Percentiles rank a stretch among this genome's conserved stretches.
Evolutionary conservation across 2,113 vertebrate species (phyloP).

Genomic region (Neotragus moschatus): DNA sequence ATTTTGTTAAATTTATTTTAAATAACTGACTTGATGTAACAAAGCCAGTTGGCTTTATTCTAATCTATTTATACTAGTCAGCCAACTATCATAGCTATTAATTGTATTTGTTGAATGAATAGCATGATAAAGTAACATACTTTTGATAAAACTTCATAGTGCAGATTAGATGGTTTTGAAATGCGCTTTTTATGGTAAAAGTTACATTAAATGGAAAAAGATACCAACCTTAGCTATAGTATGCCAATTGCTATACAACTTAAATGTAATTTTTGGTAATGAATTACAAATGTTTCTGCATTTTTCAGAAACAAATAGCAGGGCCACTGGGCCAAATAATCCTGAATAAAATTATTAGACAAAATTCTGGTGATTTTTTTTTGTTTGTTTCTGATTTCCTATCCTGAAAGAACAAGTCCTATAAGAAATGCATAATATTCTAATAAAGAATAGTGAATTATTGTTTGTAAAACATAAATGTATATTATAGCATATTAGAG

Average conservation of each 20-base stretch:
- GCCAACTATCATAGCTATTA: background rate
- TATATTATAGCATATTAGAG: background rate
- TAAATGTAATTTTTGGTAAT: conserved; percentile 22
- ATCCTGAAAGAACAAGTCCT: background rate
- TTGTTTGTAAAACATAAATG: background rate
- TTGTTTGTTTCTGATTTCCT: background rate
- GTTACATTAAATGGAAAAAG: conserved; percentile 22
- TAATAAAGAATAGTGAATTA: background rate
- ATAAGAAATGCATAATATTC: background rate
- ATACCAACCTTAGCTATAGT: background rate
- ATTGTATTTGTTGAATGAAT: background rate
- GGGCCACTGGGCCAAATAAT: background rate
- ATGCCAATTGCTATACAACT: background rate
- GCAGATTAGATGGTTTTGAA: background rate
- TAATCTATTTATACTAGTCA: background rate
- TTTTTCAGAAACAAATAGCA: background rate
- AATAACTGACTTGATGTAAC: background rate
- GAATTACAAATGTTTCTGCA: background rate
- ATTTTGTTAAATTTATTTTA: conserved; percentile 21
- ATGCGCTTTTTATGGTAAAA: background rate
- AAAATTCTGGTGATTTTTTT: background rate
- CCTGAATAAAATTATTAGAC: background rate
- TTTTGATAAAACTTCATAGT: background rate
- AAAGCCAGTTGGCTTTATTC: background rate
- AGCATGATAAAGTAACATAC: background rate